Conservation (phyloP, 2,113 vertebrate species). For the Ceratotherium simum region DNA sequence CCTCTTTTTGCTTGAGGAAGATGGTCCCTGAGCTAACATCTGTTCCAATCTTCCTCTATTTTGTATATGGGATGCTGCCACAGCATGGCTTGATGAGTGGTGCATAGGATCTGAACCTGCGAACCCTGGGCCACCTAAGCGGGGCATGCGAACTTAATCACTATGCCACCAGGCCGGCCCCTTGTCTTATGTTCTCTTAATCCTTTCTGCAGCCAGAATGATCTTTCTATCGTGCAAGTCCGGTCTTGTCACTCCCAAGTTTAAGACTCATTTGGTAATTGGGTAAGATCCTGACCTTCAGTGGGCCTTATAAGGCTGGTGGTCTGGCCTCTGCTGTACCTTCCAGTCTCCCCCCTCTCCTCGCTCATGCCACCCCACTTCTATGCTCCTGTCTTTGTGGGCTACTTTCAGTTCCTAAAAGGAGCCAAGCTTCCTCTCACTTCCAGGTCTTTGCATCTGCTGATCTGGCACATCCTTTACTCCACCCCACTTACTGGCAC, state of each 20-base stretch:
- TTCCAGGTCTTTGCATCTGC: slow-evolving; percentile 13
- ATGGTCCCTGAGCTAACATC: too few species aligned
- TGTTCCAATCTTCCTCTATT: too few species aligned
- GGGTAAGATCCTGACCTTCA: background rate
- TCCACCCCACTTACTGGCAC: too few species aligned
- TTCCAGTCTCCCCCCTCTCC: background rate
- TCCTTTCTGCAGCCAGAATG: background rate
- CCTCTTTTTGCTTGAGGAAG: too few species aligned
- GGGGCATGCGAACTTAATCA: too few species aligned
- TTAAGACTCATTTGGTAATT: background rate
- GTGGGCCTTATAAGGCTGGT: background rate
- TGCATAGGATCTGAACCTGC: too few species aligned
- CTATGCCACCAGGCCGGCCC: too few species aligned
- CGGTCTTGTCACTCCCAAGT: background rate
- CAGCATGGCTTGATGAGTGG: too few species aligned
- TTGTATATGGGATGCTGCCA: too few species aligned
- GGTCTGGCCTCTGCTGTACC: too few species aligned
- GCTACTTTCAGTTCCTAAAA: slow-evolving; percentile 26
- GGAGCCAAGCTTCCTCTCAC: background rate
- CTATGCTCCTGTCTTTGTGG: background rate
- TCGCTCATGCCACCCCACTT: background rate
- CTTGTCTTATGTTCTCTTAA: background rate
- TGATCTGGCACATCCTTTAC: too few species aligned
- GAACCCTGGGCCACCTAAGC: too few species aligned
- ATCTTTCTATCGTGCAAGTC: background rate